These are phyloP conservation scores for silkworm (Bombyx mori) DNA, from an alignment of 1,140 invertebrate species.

Conservation along the genomic window ASM3026992v2 NC_085113.1:10973001-10973500, in stretches of 20 bases:
- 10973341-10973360: constrained; percentile 21
- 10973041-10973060: background rate
- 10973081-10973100: constrained; percentile 16
- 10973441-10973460: constrained; percentile 10
- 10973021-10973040: no score
- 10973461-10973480: constrained; percentile 10
- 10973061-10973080: constrained; percentile 37
- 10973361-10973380: constrained; percentile 15
- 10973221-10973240: constrained; percentile 7
- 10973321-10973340: constrained; percentile 16
- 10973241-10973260: constrained; percentile 19
- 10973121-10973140: constrained; percentile 13
- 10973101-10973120: constrained; percentile 17
- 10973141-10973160: constrained; percentile 13
- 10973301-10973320: constrained; percentile 12
- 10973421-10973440: constrained; percentile 16
- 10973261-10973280: constrained; percentile 9
- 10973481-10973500: no score
- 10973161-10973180: constrained; percentile 17
- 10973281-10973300: constrained; percentile 10
- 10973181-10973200: constrained; percentile 19
- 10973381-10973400: constrained; percentile 12
- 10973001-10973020: no score
- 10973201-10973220: constrained; percentile 17
- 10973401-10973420: constrained; percentile 17